These are phyloP conservation scores for Camelus dromedarius DNA, from an alignment of 2,113 vertebrate species.

Conservation along the genomic window DNA sequence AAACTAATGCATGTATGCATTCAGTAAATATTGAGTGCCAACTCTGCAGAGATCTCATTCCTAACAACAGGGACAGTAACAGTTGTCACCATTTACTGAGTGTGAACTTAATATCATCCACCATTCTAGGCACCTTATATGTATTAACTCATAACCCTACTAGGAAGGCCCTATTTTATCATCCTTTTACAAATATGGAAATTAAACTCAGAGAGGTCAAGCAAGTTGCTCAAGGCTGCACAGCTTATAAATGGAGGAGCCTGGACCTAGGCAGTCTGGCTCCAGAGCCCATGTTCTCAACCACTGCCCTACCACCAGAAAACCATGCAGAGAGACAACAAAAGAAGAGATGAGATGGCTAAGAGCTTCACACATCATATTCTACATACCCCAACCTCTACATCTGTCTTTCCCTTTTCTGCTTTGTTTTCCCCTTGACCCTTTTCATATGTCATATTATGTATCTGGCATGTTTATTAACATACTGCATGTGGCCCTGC, in stretches of 20 bases:
- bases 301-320: not conserved
- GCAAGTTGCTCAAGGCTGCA: not conserved
- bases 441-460: not conserved
- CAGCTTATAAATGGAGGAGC: not conserved
- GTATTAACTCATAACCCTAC: not conserved
- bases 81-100: not conserved
- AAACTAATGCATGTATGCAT: not conserved
- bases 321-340: not conserved
- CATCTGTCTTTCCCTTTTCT: not conserved
- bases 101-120: not conserved
- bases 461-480: not conserved
- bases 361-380: not conserved
- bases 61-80: not conserved
- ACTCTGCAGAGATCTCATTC: not conserved
- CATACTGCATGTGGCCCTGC: not conserved
- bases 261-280: not conserved
- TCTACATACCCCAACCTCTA: not conserved
- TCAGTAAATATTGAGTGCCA: not conserved
- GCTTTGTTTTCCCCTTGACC: not conserved
- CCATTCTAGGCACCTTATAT: not conserved
- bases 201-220: not conserved
- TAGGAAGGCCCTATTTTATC: not conserved
- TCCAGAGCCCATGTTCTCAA: not conserved
- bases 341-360: not conserved
- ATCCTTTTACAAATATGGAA: not conserved